A percentile compares a stretch with the other conserved stretches of the same genome.
These are phyloP conservation scores for Trichechus manatus DNA, from an alignment of 2,113 vertebrate genomes.

Conservation along the genomic window DNA sequence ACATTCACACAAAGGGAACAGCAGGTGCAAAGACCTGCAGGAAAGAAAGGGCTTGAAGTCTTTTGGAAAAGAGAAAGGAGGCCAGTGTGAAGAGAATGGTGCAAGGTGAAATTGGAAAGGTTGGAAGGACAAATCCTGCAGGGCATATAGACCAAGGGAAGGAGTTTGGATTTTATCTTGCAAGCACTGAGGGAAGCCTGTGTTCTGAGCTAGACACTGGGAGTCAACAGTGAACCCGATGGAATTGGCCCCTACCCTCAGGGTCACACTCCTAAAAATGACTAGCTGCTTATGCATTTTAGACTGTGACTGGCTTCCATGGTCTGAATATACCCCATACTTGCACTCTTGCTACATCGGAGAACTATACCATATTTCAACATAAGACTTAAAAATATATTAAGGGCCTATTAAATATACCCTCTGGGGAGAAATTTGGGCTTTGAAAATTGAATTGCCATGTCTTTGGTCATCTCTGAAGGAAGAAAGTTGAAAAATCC, in stretches of 20 bases:
- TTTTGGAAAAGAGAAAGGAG: conserved; percentile 11
- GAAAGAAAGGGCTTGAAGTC: background rate
- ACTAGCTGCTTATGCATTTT: background rate
- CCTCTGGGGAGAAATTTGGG: background rate
- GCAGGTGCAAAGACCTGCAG: background rate
- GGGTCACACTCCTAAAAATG: background rate
- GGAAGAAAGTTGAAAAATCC: background rate
- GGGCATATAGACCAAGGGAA: background rate
- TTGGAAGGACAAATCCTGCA: background rate
- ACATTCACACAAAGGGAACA: background rate
- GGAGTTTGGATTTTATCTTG: background rate
- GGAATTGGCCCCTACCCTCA: background rate
- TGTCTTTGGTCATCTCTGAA: conserved; percentile 29
- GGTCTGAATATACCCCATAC: background rate
- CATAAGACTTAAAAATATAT: conserved; percentile 43
- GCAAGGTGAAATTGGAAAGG: background rate
- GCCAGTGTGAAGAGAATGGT: background rate
- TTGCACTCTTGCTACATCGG: background rate
- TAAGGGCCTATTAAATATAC: background rate
- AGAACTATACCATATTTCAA: background rate
- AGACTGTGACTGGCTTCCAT: background rate
- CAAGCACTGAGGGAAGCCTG: background rate
- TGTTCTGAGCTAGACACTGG: background rate
- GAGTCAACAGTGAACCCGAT: background rate
- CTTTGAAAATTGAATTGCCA: conserved; percentile 53